phyloP scores from a whole-genome alignment of 2,113 vertebrate genomes.

The Toxostoma redivivum region DNA sequence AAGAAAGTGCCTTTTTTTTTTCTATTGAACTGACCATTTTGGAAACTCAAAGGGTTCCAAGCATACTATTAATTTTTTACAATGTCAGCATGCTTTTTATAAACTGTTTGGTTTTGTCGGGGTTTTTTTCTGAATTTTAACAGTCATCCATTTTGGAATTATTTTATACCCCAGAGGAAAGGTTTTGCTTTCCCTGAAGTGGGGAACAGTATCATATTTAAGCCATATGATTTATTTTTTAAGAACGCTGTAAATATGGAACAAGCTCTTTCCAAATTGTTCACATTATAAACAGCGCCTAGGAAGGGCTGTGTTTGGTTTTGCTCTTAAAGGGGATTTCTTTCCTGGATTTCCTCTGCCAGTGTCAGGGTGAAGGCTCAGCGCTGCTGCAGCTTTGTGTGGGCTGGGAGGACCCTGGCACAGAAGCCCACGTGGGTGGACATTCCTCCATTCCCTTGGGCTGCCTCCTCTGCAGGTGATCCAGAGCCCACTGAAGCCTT shows the following conservation, averaged over 20 bases:
- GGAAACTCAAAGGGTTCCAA: slow-evolving; percentile 59
- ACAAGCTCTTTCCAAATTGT: slow-evolving; percentile 13
- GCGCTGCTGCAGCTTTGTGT: rapidly evolving
- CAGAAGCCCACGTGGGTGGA: rapidly evolving
- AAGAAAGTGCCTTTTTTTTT: slow-evolving; percentile 25
- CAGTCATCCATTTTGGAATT: slow-evolving; percentile 49
- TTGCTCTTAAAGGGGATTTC: background rate
- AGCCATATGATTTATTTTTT: slow-evolving; percentile 67
- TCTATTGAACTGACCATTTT: slow-evolving; percentile 40
- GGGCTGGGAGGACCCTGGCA: background rate
- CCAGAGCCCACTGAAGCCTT: background rate
- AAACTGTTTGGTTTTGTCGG: slow-evolving; percentile 30
- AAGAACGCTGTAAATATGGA: slow-evolving; percentile 31
- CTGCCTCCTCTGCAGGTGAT: background rate
- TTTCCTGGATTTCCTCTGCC: background rate
- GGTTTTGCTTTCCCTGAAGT: slow-evolving; percentile 36
- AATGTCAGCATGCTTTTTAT: slow-evolving; percentile 64
- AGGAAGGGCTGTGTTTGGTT: background rate
- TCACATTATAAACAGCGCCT: background rate
- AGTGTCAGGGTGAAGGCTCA: background rate
- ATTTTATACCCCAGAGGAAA: slow-evolving; percentile 61
- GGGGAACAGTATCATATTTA: slow-evolving; percentile 56
- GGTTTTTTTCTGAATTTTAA: slow-evolving; percentile 30
- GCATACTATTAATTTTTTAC: slow-evolving; percentile 68
- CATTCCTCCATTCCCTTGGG: background rate